phyloP scores from a whole-genome alignment of 2,888 invertebrate species.

The Neelides folsomi region DNA sequence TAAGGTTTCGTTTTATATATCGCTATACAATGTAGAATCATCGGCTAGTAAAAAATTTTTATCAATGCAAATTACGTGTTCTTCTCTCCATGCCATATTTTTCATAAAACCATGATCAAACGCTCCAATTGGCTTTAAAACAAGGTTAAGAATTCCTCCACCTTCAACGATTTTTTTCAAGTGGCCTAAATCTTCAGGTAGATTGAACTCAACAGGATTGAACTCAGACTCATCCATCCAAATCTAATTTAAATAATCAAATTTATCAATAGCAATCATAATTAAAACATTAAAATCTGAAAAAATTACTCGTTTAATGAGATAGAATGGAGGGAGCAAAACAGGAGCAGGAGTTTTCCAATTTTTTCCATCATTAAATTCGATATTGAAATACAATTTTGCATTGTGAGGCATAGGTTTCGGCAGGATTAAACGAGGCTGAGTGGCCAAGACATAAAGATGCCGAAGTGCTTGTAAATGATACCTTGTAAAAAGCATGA shows the following conservation, averaged over 20 bases:
- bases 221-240: constrained; percentile 16
- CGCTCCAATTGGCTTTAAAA: constrained; percentile 18
- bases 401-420: constrained; percentile 24
- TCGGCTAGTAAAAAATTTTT: not conserved
- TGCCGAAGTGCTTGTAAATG: constrained; percentile 95
- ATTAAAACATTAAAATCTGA: not conserved
- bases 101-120: constrained; percentile 22
- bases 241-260: constrained; percentile 13
- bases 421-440: constrained; percentile 76
- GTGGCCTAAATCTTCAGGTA: constrained; percentile 22
- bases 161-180: constrained; percentile 27
- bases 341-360: constrained; percentile 22
- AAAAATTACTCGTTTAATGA: constrained; percentile 18
- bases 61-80: constrained; percentile 14
- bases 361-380: constrained; percentile 25
- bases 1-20: no score
- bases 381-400: constrained; percentile 22
- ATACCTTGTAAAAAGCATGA: no score
- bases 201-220: constrained; percentile 21
- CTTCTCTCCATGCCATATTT: constrained; percentile 30
- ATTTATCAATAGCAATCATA: not conserved
- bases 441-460: constrained; percentile 84
- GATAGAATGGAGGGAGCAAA: constrained; percentile 29
- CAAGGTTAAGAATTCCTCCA: constrained; percentile 23
- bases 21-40: not conserved